Percentiles rank a stretch among this genome's conserved stretches.
These are phyloP conservation scores for Aeoliscus strigatus DNA, from an alignment of 2,797 vertebrate genomes.

Conservation along the genomic window DNA sequence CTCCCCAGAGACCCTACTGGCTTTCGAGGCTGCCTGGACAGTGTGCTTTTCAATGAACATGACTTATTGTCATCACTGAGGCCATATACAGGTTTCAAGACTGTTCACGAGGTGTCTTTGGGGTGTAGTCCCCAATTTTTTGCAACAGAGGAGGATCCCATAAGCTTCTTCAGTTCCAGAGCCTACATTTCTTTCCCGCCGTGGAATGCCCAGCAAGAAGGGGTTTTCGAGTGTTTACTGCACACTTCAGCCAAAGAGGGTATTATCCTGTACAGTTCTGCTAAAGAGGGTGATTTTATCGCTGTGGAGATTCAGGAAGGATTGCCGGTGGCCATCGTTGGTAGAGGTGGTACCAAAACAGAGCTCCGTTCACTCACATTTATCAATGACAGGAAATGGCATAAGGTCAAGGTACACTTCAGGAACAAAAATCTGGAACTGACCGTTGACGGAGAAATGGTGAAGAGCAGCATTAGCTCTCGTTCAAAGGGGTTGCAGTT, in stretches of 20 bases:
- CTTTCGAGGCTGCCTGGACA: constrained; percentile 85
- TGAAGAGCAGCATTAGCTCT: constrained; percentile 69
- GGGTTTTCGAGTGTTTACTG: constrained; percentile 74
- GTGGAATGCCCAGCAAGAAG: constrained; percentile 69
- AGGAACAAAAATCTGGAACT: constrained; percentile 76
- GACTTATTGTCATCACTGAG: constrained; percentile 82
- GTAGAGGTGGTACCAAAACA: constrained; percentile 70
- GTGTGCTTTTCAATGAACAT: constrained; percentile 80
- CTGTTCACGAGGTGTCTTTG: constrained; percentile 82
- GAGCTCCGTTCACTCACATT: constrained; percentile 73
- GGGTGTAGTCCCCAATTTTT: constrained; percentile 90
- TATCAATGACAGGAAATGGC: constrained; percentile 83
- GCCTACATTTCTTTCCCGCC: constrained; percentile 82
- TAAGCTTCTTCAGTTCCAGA: constrained; percentile 91
- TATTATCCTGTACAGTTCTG: constrained; percentile 83
- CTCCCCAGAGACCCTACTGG: constrained; percentile 54
- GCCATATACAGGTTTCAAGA: constrained; percentile 81
- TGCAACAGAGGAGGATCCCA: constrained; percentile 79
- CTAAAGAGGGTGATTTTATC: constrained; percentile 79
- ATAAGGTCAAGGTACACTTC: constrained; percentile 76
- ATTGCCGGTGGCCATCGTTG: constrained; percentile 73
- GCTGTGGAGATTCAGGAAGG: constrained; percentile 84
- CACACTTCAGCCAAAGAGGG: constrained; percentile 79
- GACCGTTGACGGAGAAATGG: constrained; percentile 74
- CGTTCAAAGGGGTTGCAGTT: constrained; percentile 67